Evolutionary conservation across 2,113 vertebrate species (phyloP).

Genomic region (Pelodiscus sinensis): DNA sequence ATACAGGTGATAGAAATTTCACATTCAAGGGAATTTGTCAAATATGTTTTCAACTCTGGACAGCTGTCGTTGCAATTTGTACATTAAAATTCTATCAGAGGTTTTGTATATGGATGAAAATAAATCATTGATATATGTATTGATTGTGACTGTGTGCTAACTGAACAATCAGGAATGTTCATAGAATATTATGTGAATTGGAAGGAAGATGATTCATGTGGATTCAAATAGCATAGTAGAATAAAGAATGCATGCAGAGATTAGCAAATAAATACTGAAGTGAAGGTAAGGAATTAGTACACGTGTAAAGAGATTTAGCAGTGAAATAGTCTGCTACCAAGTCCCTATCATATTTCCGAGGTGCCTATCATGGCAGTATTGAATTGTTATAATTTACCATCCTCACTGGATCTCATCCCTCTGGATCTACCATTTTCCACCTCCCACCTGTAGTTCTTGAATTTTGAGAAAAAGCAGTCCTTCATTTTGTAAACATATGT

Average conservation of each 20-base stretch:
- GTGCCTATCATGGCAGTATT: slow-evolving; percentile 28
- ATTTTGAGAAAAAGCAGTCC: background rate
- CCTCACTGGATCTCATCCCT: background rate
- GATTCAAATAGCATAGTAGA: slow-evolving; percentile 58
- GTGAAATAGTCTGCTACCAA: slow-evolving; percentile 15
- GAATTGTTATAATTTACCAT: slow-evolving; percentile 44
- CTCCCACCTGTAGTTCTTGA: slow-evolving; percentile 3
- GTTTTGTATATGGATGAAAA: slow-evolving; percentile 50
- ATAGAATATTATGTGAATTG: slow-evolving; percentile 61
- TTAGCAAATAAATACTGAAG: slow-evolving; percentile 46
- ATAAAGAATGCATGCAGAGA: slow-evolving; percentile 63
- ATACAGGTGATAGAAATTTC: background rate
- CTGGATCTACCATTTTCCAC: slow-evolving; percentile 19
- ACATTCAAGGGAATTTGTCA: background rate
- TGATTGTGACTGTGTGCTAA: slow-evolving; percentile 65
- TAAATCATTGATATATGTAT: slow-evolving; percentile 75
- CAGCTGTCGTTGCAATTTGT: slow-evolving; percentile 25
- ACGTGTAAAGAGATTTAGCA: slow-evolving; percentile 21
- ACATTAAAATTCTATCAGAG: slow-evolving; percentile 22
- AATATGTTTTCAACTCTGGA: background rate
- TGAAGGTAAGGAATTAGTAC: slow-evolving; percentile 45
- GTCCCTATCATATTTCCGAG: slow-evolving; percentile 30
- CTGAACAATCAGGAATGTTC: slow-evolving; percentile 67
- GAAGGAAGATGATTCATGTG: slow-evolving; percentile 53
- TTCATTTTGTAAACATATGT: slow-evolving; percentile 27